Base-by-base conservation (phyloP, 1,140 invertebrate genomes). In the Drosophila kikkawai region DNA sequence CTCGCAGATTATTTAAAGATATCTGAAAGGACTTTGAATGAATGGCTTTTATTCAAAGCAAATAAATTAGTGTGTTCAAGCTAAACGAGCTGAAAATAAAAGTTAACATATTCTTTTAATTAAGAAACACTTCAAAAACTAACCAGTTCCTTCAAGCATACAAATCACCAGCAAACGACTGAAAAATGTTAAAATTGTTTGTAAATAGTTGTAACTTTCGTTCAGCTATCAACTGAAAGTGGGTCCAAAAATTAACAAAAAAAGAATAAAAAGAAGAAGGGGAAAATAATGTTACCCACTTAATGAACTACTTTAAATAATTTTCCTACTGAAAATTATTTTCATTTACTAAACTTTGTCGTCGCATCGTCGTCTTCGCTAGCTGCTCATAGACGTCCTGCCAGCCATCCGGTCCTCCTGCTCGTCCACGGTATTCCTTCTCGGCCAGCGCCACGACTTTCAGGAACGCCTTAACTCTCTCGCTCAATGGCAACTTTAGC, bases 291-390 rank as follows among this genome's bases (percentile, higher is more conserved):
- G 47, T 69, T 71, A 34, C 74, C 68, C 84, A 90, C 77, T 88
- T 88, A 88, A 88, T 88, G 84, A 88, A 90, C 85, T 88, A 81
- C 84, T 90, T 88, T 88, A 88, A 88, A 88, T 88, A 88, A 88
- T 88, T 88, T 80, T 80, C 68, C 84, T 80, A 80, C 67, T 80
- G 84, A 78, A 88, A 88, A 87, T 87, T 80, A 87, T 87, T 87
- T 88, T 81, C 84, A 84, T 88, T 88, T 90, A 88, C 73, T 84
- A 88, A 88, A 88, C 77, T 87, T 87, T 87, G 77, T 44, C 78
- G 73, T 44, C 45, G 44, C 42, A 17, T 48, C 60, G 29, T 68
- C 47, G 19, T 68, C 22, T 26, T 39, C 50, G 29, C 58, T 19
- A 19, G 36, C 53, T 26, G 34, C 32, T 59, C 32, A 29, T 22